A percentile compares a stretch with the other conserved stretches of the same genome.
phyloP scores from a whole-genome alignment of 2,113 vertebrate genomes.

The Microcebus griseorufus region DNA sequence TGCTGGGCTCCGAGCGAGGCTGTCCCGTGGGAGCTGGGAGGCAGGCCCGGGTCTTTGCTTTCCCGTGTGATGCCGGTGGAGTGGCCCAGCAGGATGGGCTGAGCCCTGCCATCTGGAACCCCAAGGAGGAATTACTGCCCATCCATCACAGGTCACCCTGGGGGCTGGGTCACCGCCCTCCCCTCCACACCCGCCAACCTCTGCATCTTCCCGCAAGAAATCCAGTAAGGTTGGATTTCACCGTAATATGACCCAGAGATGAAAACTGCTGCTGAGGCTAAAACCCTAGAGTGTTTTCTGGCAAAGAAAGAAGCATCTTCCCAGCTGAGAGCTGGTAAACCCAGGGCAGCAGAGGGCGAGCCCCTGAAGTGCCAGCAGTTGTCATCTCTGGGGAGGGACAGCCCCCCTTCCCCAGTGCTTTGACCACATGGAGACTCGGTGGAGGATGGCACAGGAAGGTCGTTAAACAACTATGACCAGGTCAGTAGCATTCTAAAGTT shows the following conservation, averaged over 20 bases:
- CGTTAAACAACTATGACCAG: conserved; percentile 79
- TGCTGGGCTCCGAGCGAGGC: background rate
- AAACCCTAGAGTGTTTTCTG: conserved; percentile 56
- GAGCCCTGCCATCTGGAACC: conserved; percentile 82
- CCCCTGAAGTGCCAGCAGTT: background rate
- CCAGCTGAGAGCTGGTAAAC: background rate
- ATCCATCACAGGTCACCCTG: conserved; percentile 63
- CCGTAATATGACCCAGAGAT: conserved; percentile 74
- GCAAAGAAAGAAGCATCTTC: conserved; percentile 66
- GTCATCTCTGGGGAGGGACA: background rate
- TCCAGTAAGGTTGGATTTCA: conserved; percentile 85
- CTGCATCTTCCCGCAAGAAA: conserved; percentile 58
- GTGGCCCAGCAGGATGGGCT: conserved; percentile 51
- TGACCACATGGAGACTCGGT: background rate
- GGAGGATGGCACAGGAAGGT: conserved; percentile 62
- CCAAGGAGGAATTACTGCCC: conserved; percentile 68
- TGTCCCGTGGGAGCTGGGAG: background rate
- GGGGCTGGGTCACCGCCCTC: conserved; percentile 53
- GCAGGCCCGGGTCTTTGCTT: background rate
- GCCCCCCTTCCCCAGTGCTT: background rate
- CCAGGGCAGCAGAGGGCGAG: background rate
- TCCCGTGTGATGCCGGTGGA: conserved; percentile 9
- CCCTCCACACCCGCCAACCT: conserved; percentile 43
- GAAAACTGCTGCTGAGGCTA: conserved; percentile 80
- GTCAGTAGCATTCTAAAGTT: conserved; percentile 75